A percentile compares a stretch with the other conserved stretches of the same genome.
These are phyloP conservation scores for Champsocephalus esox DNA, from an alignment of 2,797 vertebrate genomes.

Conservation along the genomic window DNA sequence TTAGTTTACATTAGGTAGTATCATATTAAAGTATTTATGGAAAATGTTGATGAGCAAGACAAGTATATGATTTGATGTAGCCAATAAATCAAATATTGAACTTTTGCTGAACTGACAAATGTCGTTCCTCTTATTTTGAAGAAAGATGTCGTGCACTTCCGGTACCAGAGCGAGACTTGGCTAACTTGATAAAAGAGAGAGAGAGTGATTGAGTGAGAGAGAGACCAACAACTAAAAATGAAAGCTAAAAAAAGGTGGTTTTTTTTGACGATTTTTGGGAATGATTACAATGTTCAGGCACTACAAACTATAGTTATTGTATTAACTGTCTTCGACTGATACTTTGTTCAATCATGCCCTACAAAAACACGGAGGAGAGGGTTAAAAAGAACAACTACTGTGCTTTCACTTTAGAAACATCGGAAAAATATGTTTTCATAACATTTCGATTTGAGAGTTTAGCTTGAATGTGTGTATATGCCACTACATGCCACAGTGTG, in stretches of 20 bases:
- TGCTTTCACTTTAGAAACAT: no score
- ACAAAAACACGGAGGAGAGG: no score
- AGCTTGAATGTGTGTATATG: no score
- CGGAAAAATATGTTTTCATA: no score
- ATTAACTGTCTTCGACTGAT: neutral
- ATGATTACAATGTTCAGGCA: no score
- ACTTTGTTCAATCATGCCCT: neutral
- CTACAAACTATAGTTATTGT: neutral
- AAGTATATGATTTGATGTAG: neutral
- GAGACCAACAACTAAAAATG: neutral
- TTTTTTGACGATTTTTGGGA: no score
- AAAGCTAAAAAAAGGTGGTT: neutral
- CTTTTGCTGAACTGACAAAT: neutral
- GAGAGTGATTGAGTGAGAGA: neutral
- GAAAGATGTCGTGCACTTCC: neutral
- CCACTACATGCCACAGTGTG: no score
- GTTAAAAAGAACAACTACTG: no score
- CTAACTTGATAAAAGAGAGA: neutral
- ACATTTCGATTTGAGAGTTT: no score
- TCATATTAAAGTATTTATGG: neutral
- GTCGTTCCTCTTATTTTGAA: neutral
- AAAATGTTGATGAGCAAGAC: neutral
- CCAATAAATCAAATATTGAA: neutral
- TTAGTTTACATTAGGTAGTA: neutral
- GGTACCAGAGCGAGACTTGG: neutral